Percentiles rank a stretch among this genome's conserved stretches.
These are phyloP conservation scores for Labeo catla DNA, from an alignment of 2,113 vertebrate genomes.

Conservation along the genomic window DNA sequence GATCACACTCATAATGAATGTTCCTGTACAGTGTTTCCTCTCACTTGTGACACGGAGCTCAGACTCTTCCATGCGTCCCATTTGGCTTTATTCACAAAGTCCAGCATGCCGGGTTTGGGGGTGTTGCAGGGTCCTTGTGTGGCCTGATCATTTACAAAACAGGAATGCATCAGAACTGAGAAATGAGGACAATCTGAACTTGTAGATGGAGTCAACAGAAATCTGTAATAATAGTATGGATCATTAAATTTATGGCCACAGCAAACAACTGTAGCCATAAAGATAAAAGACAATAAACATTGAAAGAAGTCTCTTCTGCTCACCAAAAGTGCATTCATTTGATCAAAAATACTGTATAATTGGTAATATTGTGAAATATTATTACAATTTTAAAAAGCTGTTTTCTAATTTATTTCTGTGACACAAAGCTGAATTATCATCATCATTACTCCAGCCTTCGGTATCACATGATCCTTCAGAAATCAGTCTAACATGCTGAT, in stretches of 20 bases:
- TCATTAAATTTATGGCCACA: no score
- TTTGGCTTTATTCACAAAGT: constrained; percentile 90
- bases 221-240: neutral
- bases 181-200: neutral
- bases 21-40: neutral
- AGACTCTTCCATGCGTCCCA: constrained; percentile 92
- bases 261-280: no score
- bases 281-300: no score
- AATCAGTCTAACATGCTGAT: no score
- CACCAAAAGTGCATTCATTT: neutral
- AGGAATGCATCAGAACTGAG: neutral
- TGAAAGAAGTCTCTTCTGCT: neutral
- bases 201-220: neutral
- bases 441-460: neutral
- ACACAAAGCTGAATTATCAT: neutral
- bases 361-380: neutral
- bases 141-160: constrained; percentile 73
- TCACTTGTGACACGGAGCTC: constrained; percentile 83
- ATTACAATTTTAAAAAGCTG: neutral
- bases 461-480: no score
- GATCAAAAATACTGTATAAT: neutral
- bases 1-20: no score
- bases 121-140: constrained; percentile 86
- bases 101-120: constrained; percentile 87
- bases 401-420: neutral